Percentiles rank a stretch among this genome's conserved stretches.
Conservation (phyloP, 2,113 vertebrate genomes). For the Lasiurus cinereus region DNA sequence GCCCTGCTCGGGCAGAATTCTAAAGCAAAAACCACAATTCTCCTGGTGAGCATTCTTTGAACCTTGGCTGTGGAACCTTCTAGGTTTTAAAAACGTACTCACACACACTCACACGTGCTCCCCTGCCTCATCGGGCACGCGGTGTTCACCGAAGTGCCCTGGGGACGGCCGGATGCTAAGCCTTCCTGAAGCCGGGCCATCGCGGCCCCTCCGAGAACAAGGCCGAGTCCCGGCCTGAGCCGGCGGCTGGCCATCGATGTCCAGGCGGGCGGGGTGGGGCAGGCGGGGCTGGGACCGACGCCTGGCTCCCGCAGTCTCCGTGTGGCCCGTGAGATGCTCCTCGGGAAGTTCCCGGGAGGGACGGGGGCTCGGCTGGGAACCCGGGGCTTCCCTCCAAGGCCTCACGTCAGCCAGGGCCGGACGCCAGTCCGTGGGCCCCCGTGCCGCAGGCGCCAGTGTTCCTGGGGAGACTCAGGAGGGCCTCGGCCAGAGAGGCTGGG, state of each 20-base stretch:
- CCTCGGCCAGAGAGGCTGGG: too few relatives aligned
- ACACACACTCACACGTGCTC: too few relatives aligned
- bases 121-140: too few relatives aligned
- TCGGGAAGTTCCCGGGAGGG: not conserved
- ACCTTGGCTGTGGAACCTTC: too few relatives aligned
- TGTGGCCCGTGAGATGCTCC: rapidly evolving
- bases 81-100: too few relatives aligned
- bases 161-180: too few relatives aligned
- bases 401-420: not conserved
- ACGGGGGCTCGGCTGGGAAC: not conserved
- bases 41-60: too few relatives aligned
- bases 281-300: not conserved
- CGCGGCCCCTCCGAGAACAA: too few relatives aligned
- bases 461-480: not conserved
- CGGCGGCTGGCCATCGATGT: not conserved
- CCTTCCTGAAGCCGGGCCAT: too few relatives aligned
- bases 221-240: not conserved
- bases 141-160: too few relatives aligned
- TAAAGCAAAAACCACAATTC: too few relatives aligned
- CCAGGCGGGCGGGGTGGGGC: not conserved
- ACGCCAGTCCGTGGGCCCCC: rapidly evolving
- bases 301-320: not conserved
- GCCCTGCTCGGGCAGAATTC: too few relatives aligned
- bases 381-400: not conserved
- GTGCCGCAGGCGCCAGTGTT: not conserved